phyloP scores from a whole-genome alignment of 2,113 vertebrate genomes.

The Hemicordylus capensis region DNA sequence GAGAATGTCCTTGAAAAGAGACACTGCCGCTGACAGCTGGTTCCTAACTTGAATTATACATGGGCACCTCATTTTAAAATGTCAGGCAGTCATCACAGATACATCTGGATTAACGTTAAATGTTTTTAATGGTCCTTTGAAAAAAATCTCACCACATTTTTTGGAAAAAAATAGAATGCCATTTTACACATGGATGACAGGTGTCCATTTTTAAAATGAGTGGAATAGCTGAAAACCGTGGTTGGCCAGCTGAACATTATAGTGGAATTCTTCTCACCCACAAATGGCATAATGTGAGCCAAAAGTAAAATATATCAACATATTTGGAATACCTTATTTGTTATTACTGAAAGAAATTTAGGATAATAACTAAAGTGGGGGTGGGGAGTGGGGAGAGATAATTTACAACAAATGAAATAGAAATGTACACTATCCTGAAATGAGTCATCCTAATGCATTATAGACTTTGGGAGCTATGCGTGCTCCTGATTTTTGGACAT shows the following conservation, averaged over 20 bases:
- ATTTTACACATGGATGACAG: neutral
- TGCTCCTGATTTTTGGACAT: too few species aligned
- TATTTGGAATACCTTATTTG: neutral
- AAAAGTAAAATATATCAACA: neutral
- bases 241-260: neutral
- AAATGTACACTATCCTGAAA: neutral
- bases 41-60: neutral
- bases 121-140: neutral
- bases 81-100: neutral
- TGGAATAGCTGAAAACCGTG: neutral
- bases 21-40: neutral
- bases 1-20: neutral
- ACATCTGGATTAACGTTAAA: neutral
- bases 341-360: neutral
- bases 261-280: neutral
- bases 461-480: too few species aligned
- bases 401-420: neutral
- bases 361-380: too few species aligned
- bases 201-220: neutral
- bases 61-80: conserved; percentile 6
- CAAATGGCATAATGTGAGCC: neutral
- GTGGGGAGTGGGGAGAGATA: neutral
- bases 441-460: too few species aligned
- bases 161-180: neutral
- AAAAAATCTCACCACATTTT: neutral